These are phyloP conservation scores for Halocaridina rubra DNA, from an alignment of 2,888 invertebrate species.

Conservation along the genomic window DNA sequence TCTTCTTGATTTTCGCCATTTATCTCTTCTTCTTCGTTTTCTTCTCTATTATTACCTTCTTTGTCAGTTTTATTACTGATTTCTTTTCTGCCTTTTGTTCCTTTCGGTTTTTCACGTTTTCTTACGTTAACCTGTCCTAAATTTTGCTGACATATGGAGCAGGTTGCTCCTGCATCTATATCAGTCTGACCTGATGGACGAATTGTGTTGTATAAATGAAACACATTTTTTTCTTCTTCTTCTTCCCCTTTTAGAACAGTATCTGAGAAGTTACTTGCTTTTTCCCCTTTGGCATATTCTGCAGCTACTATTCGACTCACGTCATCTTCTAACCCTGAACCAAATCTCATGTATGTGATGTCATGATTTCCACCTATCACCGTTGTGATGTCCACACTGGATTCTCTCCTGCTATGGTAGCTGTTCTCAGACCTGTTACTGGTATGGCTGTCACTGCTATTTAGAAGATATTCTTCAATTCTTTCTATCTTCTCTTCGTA, in stretches of 20 bases:
- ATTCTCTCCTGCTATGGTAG: neutral
- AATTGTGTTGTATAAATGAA: too few species aligned
- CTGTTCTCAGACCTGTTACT: neutral
- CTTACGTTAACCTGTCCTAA: neutral
- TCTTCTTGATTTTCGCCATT: slow-evolving; percentile 59
- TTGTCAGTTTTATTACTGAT: slow-evolving; percentile 63
- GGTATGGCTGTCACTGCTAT: slow-evolving; percentile 30
- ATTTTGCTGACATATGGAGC: too few species aligned
- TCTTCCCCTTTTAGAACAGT: too few species aligned
- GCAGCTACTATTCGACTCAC: slow-evolving; percentile 22
- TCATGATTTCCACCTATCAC: slow-evolving; percentile 47
- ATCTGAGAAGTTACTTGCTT: too few species aligned
- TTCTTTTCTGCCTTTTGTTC: neutral
- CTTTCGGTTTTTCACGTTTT: neutral
- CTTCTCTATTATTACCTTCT: slow-evolving; percentile 24
- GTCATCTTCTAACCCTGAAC: slow-evolving; percentile 34
- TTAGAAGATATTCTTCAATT: slow-evolving; percentile 42
- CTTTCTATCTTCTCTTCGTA: slow-evolving; percentile 43
- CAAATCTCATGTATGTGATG: slow-evolving; percentile 45
- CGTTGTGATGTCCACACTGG: slow-evolving; percentile 17
- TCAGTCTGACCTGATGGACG: too few species aligned
- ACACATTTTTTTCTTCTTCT: too few species aligned
- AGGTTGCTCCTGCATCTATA: too few species aligned
- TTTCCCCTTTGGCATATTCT: slow-evolving; percentile 23
- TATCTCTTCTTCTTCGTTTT: slow-evolving; percentile 64